A percentile compares a stretch with the other conserved stretches of the same genome.
Conservation (phyloP, 2,797 vertebrate species). For the Sebastes matsubarae region DNA sequence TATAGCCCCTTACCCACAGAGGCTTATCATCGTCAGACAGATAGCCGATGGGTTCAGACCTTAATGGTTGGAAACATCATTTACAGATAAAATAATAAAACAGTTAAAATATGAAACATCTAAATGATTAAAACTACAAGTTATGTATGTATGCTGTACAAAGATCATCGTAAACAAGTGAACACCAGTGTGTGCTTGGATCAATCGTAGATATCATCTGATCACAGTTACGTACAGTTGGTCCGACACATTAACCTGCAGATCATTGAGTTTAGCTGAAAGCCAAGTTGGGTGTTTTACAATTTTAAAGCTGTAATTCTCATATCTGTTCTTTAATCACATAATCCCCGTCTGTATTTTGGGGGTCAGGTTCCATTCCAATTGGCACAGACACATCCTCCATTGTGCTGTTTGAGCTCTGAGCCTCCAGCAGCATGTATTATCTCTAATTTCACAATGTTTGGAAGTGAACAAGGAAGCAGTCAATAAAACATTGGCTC, state of each 20-base stretch:
- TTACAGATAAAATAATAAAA: background rate
- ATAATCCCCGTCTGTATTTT: constrained; percentile 9
- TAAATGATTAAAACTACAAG: background rate
- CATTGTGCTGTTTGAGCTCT: background rate
- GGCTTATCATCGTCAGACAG: background rate
- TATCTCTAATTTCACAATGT: background rate
- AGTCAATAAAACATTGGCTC: background rate
- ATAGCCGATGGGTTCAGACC: background rate
- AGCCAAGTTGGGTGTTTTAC: constrained; percentile 9
- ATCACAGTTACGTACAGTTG: background rate
- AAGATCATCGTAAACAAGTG: too few relatives aligned
- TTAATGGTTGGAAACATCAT: background rate
- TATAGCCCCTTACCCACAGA: background rate
- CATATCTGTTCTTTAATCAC: constrained; percentile 14
- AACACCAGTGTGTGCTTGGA: background rate
- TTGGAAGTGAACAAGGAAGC: background rate
- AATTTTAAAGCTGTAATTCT: background rate
- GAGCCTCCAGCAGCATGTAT: background rate
- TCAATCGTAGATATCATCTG: background rate
- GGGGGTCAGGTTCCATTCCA: constrained; percentile 5
- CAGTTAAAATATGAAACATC: background rate
- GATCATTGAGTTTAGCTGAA: background rate
- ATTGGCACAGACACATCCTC: background rate
- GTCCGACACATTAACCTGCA: background rate
- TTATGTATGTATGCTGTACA: background rate